These are phyloP conservation scores for Ispidina picta DNA, from an alignment of 2,797 vertebrate species.

Conservation along the genomic window DNA sequence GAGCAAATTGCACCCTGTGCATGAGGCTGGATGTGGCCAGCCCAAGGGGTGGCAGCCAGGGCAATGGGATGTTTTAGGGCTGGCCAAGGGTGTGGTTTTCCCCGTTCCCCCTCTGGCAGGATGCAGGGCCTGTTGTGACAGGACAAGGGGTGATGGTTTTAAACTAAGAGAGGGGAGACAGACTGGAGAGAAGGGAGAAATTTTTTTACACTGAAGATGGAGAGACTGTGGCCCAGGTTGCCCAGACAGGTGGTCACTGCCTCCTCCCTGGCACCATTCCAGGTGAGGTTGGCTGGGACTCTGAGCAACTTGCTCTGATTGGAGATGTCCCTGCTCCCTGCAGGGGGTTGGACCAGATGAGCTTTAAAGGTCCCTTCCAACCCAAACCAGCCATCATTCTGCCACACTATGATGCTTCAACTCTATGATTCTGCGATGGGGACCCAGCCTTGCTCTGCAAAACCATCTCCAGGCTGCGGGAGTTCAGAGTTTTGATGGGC, in stretches of 20 bases:
- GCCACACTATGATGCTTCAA: background rate
- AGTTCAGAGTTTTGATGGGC: accelerated
- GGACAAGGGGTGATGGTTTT: background rate
- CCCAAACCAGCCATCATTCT: background rate
- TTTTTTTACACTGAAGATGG: too few species aligned
- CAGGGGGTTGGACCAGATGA: background rate
- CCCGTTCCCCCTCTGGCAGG: accelerated
- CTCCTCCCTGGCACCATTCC: background rate
- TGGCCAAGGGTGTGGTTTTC: background rate
- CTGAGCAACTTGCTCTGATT: background rate
- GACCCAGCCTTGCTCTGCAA: background rate
- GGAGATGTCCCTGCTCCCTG: background rate
- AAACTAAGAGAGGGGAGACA: background rate
- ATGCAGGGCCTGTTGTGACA: background rate
- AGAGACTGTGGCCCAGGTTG: background rate
- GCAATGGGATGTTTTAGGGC: background rate
- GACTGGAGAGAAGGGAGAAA: background rate
- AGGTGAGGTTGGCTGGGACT: background rate
- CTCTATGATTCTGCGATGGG: background rate
- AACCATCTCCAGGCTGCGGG: background rate
- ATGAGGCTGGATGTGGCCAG: background rate
- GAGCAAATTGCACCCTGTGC: background rate
- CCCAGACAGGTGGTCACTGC: background rate
- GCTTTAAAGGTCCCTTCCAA: background rate
- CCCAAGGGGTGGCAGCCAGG: accelerated